Evolutionary conservation across 2,888 invertebrate species (phyloP), one percentile per base, ranked within the genome.

Genomic region (Adelphocoris suturalis): DNA sequence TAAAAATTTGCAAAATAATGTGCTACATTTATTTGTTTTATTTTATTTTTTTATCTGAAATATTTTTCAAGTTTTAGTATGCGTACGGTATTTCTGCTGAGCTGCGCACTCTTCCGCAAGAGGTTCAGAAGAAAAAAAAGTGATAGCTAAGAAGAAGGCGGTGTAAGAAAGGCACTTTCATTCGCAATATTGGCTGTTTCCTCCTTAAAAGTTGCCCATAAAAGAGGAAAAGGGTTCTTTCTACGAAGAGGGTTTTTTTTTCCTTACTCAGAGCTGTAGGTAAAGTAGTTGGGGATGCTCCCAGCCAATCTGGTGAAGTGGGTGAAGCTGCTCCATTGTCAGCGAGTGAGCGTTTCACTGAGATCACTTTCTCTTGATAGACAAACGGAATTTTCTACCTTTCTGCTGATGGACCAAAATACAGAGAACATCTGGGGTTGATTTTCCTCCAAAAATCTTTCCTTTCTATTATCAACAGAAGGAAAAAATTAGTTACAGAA

Each of bases 101-200:
- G 16, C 16, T 57, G 57, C 5, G 16, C 57, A n/a, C 57, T 57
- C 5, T 16, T 5, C n/a, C n/a, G 5, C 57, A 57, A 16, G 57
- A n/a, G 57, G 57, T n/a, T 57, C n/a, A 16, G 1, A n/a, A n/a
- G n/a, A 57, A 52, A 75, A 82, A 85, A 85, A 85, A 28, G 85
- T n/a, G 37, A 85, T 37, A 37, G 37, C 61, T 85, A 28, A 57
- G 61, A 55, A 52, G 47, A 82, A 82, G 52, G 19, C 23, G 57
- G 57, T 37, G 16, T 37, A 61, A 28, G 57, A 61, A 85, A 85
- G 61, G 85, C 85, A 57, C 85, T 85, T 85, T 61, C 85, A 85
- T 85, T 61, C 85, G 57, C 85, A 57, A 85, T 85, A 85, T 85
- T 85, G 85, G 85, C 61, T 85, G 85, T 85, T 85, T 28, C 37